phyloP scores from a whole-genome alignment of 2,888 invertebrate genomes.

The Clistopyga incitator region DNA sequence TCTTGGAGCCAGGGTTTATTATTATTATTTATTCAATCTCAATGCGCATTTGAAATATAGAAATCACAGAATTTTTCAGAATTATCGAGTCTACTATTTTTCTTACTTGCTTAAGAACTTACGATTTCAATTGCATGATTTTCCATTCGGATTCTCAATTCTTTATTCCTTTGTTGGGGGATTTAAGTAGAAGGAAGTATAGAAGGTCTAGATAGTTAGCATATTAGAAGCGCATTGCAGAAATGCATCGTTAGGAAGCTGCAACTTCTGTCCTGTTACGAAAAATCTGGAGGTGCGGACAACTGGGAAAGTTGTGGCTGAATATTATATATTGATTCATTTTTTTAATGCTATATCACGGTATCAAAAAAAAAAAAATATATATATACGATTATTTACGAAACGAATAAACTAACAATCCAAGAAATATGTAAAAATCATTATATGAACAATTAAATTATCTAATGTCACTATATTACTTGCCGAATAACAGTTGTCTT shows the following conservation, averaged over 20 bases:
- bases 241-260: constrained; percentile 53
- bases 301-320: neutral
- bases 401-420: too few relatives aligned
- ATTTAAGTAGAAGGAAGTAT: neutral
- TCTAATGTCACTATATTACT: too few relatives aligned
- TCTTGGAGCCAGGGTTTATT: neutral
- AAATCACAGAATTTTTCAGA: too few relatives aligned
- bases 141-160: neutral
- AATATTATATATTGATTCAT: neutral
- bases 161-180: neutral
- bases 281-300: constrained; percentile 2
- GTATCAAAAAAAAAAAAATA: too few relatives aligned
- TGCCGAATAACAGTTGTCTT: too few relatives aligned
- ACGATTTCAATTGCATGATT: constrained; percentile 11
- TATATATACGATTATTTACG: too few relatives aligned
- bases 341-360: too few relatives aligned
- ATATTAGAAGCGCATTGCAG: constrained; percentile 29
- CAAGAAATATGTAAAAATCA: too few relatives aligned
- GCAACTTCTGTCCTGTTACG: constrained; percentile 40
- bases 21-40: neutral
- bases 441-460: too few relatives aligned
- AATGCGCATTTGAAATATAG: neutral
- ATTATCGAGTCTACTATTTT: too few relatives aligned
- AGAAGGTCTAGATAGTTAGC: neutral
- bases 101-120: constrained; percentile 10